Evolutionary conservation across 2,113 vertebrate genomes (phyloP).

Genomic region (Trematomus loennbergii): DNA sequence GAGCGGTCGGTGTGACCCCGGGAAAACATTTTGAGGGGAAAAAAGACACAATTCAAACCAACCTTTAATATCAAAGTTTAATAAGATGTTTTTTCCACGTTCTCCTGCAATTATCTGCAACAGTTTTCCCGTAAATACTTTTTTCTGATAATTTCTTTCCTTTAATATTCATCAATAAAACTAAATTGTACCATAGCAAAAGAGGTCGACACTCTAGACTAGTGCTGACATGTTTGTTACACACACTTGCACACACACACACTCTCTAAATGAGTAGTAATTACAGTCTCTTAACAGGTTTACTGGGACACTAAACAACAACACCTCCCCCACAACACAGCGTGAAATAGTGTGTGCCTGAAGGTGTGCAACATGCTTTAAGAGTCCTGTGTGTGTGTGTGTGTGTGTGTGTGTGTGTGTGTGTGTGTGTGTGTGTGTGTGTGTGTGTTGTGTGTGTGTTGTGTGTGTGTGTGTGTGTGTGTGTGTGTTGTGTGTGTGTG

Average conservation of each 20-base stretch:
- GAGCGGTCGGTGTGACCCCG: neutral
- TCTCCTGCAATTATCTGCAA: neutral
- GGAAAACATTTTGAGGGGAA: neutral
- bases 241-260: neutral
- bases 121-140: neutral
- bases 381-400: neutral
- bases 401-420: too few species aligned
- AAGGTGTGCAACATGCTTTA: neutral
- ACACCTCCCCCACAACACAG: slow-evolving; percentile 24
- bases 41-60: neutral
- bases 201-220: neutral
- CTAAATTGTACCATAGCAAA: neutral
- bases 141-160: too few species aligned
- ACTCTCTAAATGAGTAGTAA: slow-evolving; percentile 13
- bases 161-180: neutral
- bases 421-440: too few species aligned
- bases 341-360: neutral
- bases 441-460: too few species aligned
- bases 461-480: too few species aligned
- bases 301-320: slow-evolving; percentile 31
- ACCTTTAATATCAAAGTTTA: neutral
- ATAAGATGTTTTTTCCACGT: neutral
- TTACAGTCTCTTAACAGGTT: slow-evolving; percentile 41
- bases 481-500: too few species aligned
- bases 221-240: neutral